These are phyloP conservation scores for Nannoperca australis DNA, from an alignment of 2,797 vertebrate species.

Conservation along the genomic window DNA sequence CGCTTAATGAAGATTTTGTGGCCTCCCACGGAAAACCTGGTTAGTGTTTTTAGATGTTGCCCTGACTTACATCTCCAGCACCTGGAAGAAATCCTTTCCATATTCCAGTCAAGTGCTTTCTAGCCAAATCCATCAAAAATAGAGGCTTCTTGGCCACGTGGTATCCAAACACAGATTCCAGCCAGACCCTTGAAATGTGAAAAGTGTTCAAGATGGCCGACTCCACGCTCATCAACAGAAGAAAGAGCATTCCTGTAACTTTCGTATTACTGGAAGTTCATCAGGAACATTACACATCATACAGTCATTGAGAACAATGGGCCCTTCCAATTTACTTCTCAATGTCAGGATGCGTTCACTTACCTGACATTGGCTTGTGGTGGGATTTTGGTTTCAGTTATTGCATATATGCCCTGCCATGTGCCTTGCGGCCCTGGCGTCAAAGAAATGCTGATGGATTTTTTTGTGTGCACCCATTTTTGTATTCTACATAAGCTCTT, in stretches of 20 bases:
- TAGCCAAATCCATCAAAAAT: neutral
- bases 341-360: slow-evolving; percentile 19
- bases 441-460: no score
- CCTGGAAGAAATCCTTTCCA: neutral
- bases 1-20: neutral
- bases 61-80: neutral
- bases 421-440: no score
- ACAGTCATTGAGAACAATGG: slow-evolving; percentile 8
- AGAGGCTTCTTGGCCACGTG: neutral
- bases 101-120: neutral
- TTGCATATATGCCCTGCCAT: no score
- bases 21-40: slow-evolving; percentile 11
- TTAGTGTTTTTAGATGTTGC: slow-evolving; percentile 1
- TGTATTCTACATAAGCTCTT: no score
- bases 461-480: no score
- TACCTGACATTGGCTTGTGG: neutral
- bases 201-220: slow-evolving; percentile 11
- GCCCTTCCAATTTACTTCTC: neutral
- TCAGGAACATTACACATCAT: slow-evolving; percentile 34
- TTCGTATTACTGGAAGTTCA: slow-evolving; percentile 45
- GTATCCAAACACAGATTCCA: neutral
- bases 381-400: no score
- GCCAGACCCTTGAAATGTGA: neutral
- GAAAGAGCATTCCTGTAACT: neutral
- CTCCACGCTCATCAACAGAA: neutral